A percentile compares a stretch with the other conserved stretches of the same genome.
These are phyloP conservation scores for Phortica okadai DNA, from an alignment of 2,888 invertebrate species.

Conservation along the genomic window DNA sequence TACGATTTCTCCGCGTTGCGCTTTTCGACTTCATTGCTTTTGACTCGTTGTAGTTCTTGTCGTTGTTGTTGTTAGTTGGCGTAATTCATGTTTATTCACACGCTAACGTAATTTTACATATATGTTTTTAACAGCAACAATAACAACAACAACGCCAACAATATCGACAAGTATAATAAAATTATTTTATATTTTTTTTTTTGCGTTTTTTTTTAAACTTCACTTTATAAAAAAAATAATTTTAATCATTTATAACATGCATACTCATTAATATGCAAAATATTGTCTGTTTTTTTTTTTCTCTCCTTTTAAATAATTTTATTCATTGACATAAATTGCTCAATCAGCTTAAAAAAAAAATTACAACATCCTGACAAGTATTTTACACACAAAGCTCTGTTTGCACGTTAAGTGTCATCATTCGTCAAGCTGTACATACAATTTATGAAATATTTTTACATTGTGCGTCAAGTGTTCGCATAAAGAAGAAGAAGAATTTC, in stretches of 20 bases:
- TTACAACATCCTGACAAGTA: too few relatives aligned
- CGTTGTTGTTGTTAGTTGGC: not conserved
- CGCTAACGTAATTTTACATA: slow-evolving; percentile 9
- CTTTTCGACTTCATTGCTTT: not conserved
- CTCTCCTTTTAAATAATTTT: not conserved
- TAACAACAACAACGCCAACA: not conserved
- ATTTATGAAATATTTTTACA: too few relatives aligned
- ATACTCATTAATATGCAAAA: not conserved
- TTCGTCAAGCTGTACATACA: too few relatives aligned
- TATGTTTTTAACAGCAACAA: not conserved
- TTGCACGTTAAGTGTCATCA: too few relatives aligned
- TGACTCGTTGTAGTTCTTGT: not conserved
- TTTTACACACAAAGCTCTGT: too few relatives aligned
- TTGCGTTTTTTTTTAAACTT: not conserved
- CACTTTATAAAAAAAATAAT: not conserved
- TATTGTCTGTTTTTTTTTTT: not conserved
- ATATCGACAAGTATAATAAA: not conserved
- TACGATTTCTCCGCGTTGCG: not conserved
- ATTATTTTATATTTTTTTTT: not conserved
- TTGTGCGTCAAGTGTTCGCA: too few relatives aligned
- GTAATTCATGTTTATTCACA: not conserved
- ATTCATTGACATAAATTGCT: not conserved
- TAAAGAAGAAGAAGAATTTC: too few relatives aligned
- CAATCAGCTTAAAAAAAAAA: not conserved
- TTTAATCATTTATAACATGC: not conserved